Evolutionary conservation across 2,113 vertebrate species (phyloP).

Genomic region (Turdus rufiventris): DNA sequence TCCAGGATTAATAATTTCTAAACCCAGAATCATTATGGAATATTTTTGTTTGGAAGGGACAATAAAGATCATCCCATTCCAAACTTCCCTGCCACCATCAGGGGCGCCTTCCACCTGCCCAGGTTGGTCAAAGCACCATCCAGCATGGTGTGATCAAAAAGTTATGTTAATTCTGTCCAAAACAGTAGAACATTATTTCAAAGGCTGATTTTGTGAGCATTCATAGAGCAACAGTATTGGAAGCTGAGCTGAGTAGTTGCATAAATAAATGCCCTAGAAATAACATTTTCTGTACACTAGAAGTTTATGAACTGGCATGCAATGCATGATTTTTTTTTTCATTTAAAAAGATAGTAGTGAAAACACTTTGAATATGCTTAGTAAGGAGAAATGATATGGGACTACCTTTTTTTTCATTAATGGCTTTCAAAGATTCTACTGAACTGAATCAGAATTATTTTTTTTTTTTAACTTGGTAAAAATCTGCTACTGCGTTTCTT

Average conservation of each 20-base stretch:
- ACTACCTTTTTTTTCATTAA: background rate
- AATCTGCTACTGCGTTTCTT: background rate
- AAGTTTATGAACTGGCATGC: background rate
- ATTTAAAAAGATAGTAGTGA: background rate
- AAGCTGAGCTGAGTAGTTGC: background rate
- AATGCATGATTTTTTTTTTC: background rate
- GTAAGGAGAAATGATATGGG: background rate
- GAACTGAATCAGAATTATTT: background rate
- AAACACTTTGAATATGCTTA: background rate
- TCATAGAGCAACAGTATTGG: background rate
- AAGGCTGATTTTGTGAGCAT: background rate
- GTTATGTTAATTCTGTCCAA: background rate
- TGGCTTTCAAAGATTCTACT: background rate
- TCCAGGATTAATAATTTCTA: background rate
- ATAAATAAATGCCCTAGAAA: background rate
- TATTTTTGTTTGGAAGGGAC: background rate
- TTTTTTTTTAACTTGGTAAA: background rate
- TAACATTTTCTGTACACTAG: background rate
- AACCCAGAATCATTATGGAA: background rate
- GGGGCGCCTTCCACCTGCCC: background rate
- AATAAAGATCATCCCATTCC: background rate
- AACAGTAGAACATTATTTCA: background rate
- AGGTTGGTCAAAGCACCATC: background rate
- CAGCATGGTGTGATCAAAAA: background rate
- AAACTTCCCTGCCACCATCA: background rate